Base-by-base conservation (phyloP, 2,113 vertebrate species). In the Grammomys surdaster region DNA sequence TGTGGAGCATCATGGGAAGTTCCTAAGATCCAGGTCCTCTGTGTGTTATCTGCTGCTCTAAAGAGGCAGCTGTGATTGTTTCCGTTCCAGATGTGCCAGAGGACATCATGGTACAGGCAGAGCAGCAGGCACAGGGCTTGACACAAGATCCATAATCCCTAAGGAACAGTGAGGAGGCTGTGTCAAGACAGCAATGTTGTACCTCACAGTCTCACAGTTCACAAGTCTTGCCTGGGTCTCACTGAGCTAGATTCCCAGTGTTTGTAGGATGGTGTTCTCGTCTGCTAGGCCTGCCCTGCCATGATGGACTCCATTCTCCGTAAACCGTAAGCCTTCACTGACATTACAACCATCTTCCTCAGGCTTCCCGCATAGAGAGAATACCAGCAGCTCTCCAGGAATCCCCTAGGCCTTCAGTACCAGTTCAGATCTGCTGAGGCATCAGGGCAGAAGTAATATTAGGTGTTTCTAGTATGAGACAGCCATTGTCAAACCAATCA, bases 1-100 rank as follows among this genome's bases (percentile, higher is more conserved):
- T 5, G 8, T n/a, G 24, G 22, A 51, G 54, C 65, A 73, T 2
- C 54, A 12, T 2, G 7, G 22, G 24, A 16, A 26, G 22, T 16
- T 22, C 17, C 24, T 33, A 2, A 31, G 65, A 24, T 16, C 40
- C 5, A 43, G 46, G 51, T 20, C 51, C n/a, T n/a, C 63, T 9
- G 5, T 5, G 9, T 26, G 22, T 40, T 65, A 24, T 4, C 16
- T 28, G n/a, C 13, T 31, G 31, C 5, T 1, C 16, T 24, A 0
- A 3, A 1, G 73, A 19, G 63, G 3, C 75, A 56, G 4, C 2
- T 40, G 26, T 6, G 31, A 3, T 0, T 10, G 46, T 7, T 54
- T 69, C 36, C 0, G 54, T 1, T 33, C 24, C 33, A 51, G 56
- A 46, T 76, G 43, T 51, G 58, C 11, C 19, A 4, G 16, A 75